phyloP scores from a whole-genome alignment of 35 echinoderm and acorn worm genomes.

The Heliocidaris tuberculata region DNA sequence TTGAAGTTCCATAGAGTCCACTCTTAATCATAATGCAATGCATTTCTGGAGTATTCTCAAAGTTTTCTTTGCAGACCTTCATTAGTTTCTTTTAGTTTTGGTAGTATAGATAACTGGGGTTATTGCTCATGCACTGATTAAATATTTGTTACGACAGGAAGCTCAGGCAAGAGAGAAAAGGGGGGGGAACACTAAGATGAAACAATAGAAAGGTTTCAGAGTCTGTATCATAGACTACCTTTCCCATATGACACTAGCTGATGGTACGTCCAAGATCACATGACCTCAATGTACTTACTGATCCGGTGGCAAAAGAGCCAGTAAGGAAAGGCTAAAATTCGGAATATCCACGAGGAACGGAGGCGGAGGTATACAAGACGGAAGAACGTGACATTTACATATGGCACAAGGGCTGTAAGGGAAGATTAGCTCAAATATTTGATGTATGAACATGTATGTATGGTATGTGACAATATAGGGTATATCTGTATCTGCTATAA shows the following conservation, averaged over 20 bases:
- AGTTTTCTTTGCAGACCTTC: neutral
- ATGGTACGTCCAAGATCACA: constrained; percentile 49
- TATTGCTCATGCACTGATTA: neutral
- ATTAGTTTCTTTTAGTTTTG: neutral
- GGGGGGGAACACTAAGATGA: neutral
- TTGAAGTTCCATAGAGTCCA: neutral
- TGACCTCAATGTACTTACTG: constrained; percentile 37
- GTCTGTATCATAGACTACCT: constrained; percentile 9
- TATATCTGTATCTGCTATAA: neutral
- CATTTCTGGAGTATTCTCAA: neutral
- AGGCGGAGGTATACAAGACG: constrained; percentile 38
- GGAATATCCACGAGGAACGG: constrained; percentile 29
- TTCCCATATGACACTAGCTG: neutral
- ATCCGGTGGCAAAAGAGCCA: constrained; percentile 44
- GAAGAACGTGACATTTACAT: constrained; percentile 42
- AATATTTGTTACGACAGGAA: neutral
- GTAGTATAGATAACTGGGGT: neutral
- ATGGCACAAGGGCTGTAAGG: constrained; percentile 37
- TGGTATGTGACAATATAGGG: neutral
- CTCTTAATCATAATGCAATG: neutral
- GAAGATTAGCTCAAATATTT: constrained; percentile 13
- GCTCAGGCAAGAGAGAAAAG: neutral
- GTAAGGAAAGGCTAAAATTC: constrained; percentile 49
- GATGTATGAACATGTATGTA: neutral
- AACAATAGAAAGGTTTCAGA: constrained; percentile 12